Base-by-base conservation (phyloP, 2,888 invertebrate genomes). In the Erebia epiphron region DNA sequence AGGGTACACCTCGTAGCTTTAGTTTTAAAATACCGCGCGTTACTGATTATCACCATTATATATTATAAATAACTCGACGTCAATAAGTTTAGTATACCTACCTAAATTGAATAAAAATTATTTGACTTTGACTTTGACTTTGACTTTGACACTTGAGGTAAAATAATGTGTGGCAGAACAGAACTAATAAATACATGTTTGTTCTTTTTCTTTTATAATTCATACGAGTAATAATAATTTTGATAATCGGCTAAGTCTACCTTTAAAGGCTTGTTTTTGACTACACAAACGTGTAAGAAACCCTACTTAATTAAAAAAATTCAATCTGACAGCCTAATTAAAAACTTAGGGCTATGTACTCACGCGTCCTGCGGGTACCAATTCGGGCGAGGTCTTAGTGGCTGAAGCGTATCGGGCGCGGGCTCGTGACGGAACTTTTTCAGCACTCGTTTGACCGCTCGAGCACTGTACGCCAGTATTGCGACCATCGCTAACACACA, bases 361-460 rank as follows among this genome's bases (percentile, higher is more conserved):
- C 80, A 91, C 91, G 82, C 76, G 68, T 82, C 85, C 72, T 88
- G 64, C 70, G 88, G 82, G 75, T 90, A 84, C 92, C 92, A 92
- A 0, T 86, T 86, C 5, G 88, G 88, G 41, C 86, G 84, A 2
- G 81, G 80, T 14, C 82, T 74, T 13, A 87, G 80, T 65, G 88
- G 85, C 73, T 87, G 85, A 0, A 86, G 85, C 68, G 88, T 84
- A 70, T 83, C 85, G 71, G 89, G 79, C 0, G 82, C 84, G 2
- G 89, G 80, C 7, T 86, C 79, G 62, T 91, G 86, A 16, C 90
- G 90, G 73, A 92, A 80, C 54, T 86, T 81, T 73, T 83, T 83
- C 41, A 93, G 74, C 8, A 90, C 76, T 0, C 85, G 82, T 79
- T 93, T 93, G 0, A 87, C 83, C 0, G 82, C 79, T 5, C 88